These are phyloP conservation scores for Planiliza haematocheilus DNA, from an alignment of 2,113 vertebrate genomes.

Conservation along the genomic window DNA sequence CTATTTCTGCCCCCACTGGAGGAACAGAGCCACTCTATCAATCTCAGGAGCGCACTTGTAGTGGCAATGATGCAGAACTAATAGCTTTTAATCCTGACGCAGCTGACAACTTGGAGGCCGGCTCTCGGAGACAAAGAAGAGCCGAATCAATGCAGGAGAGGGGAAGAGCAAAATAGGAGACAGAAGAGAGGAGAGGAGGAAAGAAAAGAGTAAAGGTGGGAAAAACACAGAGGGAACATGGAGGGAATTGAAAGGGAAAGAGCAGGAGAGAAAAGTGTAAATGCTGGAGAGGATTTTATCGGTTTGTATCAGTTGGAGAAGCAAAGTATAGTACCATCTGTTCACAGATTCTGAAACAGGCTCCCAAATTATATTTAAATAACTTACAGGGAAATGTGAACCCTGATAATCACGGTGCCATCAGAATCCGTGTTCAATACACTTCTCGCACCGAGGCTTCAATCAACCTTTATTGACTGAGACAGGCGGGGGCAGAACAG, in stretches of 20 bases:
- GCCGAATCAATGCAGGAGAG: slow-evolving; percentile 71
- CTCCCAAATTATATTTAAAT: slow-evolving; percentile 6
- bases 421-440: slow-evolving; percentile 60
- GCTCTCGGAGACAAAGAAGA: slow-evolving; percentile 78
- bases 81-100: slow-evolving; percentile 86
- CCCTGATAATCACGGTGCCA: slow-evolving; percentile 50
- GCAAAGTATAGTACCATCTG: slow-evolving; percentile 21
- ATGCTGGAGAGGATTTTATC: neutral
- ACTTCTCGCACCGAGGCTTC: slow-evolving; percentile 47
- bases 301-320: slow-evolving; percentile 5
- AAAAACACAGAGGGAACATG: slow-evolving; percentile 4
- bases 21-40: slow-evolving; percentile 82
- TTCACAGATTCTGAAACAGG: slow-evolving; percentile 14
- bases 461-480: slow-evolving; percentile 79
- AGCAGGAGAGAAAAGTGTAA: slow-evolving; percentile 4
- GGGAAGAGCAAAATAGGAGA: slow-evolving; percentile 7
- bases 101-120: slow-evolving; percentile 84
- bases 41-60: slow-evolving; percentile 81
- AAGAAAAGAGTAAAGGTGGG: slow-evolving; percentile 1
- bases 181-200: slow-evolving; percentile 9
- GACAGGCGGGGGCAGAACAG: slow-evolving; percentile 68
- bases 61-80: slow-evolving; percentile 85
- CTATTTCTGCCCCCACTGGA: slow-evolving; percentile 60
- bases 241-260: slow-evolving; percentile 2
- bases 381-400: neutral